Conservation (phyloP, 2,113 vertebrate species). For the Columba janthina region DNA sequence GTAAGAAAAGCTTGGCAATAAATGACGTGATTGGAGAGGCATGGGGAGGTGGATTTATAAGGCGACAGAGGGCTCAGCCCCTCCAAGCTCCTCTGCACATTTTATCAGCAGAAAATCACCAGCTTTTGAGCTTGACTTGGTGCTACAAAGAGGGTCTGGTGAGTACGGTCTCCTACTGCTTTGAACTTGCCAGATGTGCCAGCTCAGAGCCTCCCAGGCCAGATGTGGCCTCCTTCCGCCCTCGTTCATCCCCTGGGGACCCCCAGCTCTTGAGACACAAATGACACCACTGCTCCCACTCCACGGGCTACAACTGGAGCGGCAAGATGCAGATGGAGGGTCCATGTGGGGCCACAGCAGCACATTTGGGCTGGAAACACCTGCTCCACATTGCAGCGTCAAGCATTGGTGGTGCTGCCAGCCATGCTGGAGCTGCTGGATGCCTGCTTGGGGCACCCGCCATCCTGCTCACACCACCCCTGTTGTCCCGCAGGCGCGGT, state of each 20-base stretch:
- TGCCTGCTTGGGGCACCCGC: neutral
- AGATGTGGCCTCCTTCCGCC: neutral
- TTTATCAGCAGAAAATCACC: neutral
- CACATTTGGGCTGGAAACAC: neutral
- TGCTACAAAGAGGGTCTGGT: fast-evolving
- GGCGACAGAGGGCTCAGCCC: neutral
- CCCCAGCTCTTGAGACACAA: neutral
- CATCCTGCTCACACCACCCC: neutral
- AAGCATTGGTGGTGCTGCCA: no score
- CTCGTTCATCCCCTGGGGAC: neutral
- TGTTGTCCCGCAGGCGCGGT: neutral
- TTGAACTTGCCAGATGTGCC: neutral
- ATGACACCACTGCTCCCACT: neutral
- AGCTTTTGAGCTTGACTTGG: neutral
- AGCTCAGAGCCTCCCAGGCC: neutral
- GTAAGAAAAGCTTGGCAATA: neutral
- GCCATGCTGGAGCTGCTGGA: neutral
- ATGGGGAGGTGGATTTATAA: neutral
- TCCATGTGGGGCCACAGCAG: neutral
- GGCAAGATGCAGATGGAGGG: neutral
- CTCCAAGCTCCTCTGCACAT: neutral
- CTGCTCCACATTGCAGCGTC: neutral
- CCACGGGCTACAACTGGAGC: neutral
- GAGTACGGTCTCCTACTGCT: neutral
- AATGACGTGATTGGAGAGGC: neutral